phyloP scores from a whole-genome alignment of 2,888 invertebrate species.

The Mechanitis messenoides region DNA sequence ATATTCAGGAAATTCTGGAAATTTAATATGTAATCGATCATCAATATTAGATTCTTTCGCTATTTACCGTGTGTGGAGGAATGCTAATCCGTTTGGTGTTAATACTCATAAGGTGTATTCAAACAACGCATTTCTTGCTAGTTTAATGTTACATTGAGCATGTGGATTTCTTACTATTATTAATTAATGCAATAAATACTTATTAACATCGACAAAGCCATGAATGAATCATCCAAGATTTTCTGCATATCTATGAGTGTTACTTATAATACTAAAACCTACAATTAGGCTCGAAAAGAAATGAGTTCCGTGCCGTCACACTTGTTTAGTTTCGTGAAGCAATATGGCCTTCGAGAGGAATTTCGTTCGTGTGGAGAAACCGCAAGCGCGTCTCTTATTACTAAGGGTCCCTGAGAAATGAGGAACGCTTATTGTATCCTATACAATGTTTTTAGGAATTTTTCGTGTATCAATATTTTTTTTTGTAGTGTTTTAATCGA shows the following conservation, averaged over 20 bases:
- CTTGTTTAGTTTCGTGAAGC: neutral
- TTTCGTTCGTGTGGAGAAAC: neutral
- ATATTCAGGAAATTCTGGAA: neutral
- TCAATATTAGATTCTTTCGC: slow-evolving; percentile 6
- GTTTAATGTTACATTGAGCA: no score
- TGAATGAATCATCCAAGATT: no score
- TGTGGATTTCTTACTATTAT: no score
- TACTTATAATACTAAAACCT: no score
- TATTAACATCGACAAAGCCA: no score
- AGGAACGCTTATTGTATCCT: neutral
- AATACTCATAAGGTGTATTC: neutral
- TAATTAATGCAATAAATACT: no score
- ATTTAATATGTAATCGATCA: neutral
- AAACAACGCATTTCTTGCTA: neutral
- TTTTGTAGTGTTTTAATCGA: no score
- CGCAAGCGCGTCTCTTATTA: slow-evolving; percentile 3
- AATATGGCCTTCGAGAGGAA: neutral
- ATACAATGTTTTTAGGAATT: neutral
- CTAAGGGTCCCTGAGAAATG: neutral
- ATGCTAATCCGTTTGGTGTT: neutral
- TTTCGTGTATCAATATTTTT: neutral
- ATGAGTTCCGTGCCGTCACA: no score
- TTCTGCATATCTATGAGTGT: no score
- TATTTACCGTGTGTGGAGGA: slow-evolving; percentile 2
- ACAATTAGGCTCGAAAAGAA: no score